These are phyloP conservation scores for Copidosoma floridanum DNA, from an alignment of 1,140 invertebrate genomes.

Conservation along the genomic window DNA sequence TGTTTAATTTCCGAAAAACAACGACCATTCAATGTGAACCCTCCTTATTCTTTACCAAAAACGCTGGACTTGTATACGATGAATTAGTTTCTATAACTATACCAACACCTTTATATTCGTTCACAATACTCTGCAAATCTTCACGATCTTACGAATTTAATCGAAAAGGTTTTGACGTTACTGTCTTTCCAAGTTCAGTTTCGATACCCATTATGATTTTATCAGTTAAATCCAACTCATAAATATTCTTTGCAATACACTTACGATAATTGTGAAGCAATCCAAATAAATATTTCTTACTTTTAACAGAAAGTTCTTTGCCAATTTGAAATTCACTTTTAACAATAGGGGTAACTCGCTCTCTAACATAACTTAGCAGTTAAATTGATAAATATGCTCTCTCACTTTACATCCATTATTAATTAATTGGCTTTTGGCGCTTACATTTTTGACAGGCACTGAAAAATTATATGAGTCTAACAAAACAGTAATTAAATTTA, in stretches of 20 bases:
- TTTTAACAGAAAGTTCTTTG: neutral
- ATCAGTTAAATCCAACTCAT: neutral
- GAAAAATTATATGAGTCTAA: slow-evolving; percentile 16
- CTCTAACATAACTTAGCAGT: too few species aligned
- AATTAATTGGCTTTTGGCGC: too few species aligned
- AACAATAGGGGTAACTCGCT: too few species aligned
- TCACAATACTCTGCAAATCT: neutral
- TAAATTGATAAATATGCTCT: too few species aligned
- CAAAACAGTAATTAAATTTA: too few species aligned
- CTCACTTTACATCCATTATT: too few species aligned
- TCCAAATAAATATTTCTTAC: neutral
- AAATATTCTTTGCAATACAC: too few species aligned
- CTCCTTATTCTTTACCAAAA: slow-evolving; percentile 38
- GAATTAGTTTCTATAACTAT: slow-evolving; percentile 20
- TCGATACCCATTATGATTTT: neutral
- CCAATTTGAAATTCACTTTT: too few species aligned
- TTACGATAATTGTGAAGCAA: too few species aligned
- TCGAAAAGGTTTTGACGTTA: neutral
- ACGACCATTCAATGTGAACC: slow-evolving; percentile 35
- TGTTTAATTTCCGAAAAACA: slow-evolving; percentile 53
- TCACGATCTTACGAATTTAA: neutral
- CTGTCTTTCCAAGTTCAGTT: neutral
- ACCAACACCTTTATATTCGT: neutral
- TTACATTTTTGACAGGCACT: neutral
- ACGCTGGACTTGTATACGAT: slow-evolving; percentile 34